A percentile compares a stretch with the other conserved stretches of the same genome.
Conservation (phyloP, 2,888 invertebrate genomes). For the Rhagophthalmus giganteus region DNA sequence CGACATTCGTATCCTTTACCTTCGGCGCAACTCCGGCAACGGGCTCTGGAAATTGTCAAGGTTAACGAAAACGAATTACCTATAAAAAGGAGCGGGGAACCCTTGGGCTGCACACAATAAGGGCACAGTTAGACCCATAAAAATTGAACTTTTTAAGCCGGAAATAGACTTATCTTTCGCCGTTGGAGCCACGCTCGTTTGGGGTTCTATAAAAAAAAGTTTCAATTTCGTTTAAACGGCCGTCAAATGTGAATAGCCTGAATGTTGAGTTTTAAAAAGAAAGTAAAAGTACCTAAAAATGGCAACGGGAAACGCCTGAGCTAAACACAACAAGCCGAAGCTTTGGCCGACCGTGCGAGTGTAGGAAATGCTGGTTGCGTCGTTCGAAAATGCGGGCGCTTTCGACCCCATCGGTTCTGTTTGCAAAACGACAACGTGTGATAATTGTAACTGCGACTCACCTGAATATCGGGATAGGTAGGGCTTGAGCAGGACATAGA, state of each 20-base stretch:
- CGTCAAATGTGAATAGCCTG: background rate
- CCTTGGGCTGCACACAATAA: conserved; percentile 52
- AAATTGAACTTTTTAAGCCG: conserved; percentile 18
- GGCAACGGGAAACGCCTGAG: conserved; percentile 68
- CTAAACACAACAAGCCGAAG: conserved; percentile 69
- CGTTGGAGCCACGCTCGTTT: conserved; percentile 56
- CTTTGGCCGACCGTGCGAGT: conserved; percentile 60
- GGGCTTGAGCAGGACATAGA: conserved; percentile 67
- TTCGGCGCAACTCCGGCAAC: conserved; percentile 58
- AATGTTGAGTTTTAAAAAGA: background rate
- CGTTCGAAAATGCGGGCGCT: conserved; percentile 65
- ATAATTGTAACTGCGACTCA: conserved; percentile 51
- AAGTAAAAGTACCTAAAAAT: conserved; percentile 63
- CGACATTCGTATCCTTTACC: conserved; percentile 56
- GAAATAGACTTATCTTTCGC: conserved; percentile 53
- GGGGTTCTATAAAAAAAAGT: conserved; percentile 38
- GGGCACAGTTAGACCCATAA: conserved; percentile 1
- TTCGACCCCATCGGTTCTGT: conserved; percentile 67
- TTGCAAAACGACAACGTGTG: conserved; percentile 7
- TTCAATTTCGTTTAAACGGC: background rate
- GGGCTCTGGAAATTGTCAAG: conserved; percentile 49
- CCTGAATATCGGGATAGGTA: conserved; percentile 73
- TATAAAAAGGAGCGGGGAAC: conserved; percentile 66
- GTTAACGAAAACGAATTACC: conserved; percentile 52
- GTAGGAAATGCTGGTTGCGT: conserved; percentile 66